Conservation (phyloP, 2,797 vertebrate species). For the Takifugu ocellatus region DNA sequence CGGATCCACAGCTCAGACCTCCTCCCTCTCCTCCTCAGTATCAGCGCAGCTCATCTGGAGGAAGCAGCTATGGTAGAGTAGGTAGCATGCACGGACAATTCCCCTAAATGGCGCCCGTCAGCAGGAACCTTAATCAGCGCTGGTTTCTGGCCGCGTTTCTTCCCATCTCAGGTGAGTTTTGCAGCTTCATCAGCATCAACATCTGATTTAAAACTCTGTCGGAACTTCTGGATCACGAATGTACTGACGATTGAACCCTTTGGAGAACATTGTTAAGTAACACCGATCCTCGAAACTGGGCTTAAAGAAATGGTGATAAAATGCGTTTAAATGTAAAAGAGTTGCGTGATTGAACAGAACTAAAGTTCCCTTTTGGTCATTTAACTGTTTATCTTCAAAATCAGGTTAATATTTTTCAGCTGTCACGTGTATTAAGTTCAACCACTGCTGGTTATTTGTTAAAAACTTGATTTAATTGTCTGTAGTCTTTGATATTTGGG, state of each 20-base stretch:
- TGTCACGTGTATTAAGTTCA: not conserved
- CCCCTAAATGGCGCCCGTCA: constrained; percentile 76
- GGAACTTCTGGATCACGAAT: not conserved
- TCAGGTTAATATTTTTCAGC: not conserved
- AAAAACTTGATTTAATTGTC: too few relatives aligned
- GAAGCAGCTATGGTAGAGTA: constrained; percentile 42
- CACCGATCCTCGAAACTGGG: too few relatives aligned
- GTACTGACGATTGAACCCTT: not conserved
- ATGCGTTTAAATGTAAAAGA: not conserved
- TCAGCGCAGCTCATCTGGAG: constrained; percentile 44
- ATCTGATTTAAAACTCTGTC: not conserved
- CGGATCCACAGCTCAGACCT: constrained; percentile 16
- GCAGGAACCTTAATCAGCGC: constrained; percentile 66
- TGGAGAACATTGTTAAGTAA: too few relatives aligned
- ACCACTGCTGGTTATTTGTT: too few relatives aligned
- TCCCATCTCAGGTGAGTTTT: constrained; percentile 75
- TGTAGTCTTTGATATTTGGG: too few relatives aligned
- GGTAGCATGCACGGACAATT: constrained; percentile 69
- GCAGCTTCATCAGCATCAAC: not conserved
- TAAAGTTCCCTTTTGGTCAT: not conserved
- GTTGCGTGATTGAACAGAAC: not conserved
- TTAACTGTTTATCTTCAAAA: not conserved
- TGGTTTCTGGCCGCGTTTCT: constrained; percentile 63
- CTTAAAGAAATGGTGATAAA: too few relatives aligned
- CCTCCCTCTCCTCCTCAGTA: constrained; percentile 31